phyloP scores from a whole-genome alignment of 2,113 vertebrate species.

The Emydocephalus ijimae region DNA sequence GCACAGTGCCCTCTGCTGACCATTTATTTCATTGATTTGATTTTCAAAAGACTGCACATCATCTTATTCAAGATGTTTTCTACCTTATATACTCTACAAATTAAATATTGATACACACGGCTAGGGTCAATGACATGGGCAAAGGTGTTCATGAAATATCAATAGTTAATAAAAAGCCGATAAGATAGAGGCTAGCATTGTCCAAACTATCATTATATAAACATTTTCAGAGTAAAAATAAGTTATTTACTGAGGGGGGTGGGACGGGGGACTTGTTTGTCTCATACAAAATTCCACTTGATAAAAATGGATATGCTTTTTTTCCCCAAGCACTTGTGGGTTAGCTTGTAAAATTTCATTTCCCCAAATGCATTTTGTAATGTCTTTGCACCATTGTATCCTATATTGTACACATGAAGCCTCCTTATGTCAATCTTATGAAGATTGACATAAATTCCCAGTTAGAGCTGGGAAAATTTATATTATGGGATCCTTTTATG shows the following conservation, averaged over 20 bases:
- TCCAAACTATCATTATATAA: not conserved
- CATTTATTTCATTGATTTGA: not conserved
- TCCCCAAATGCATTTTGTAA: not conserved
- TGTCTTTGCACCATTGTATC: not conserved
- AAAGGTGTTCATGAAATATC: not conserved
- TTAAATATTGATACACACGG: not conserved
- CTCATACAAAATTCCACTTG: not conserved
- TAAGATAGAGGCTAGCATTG: not conserved
- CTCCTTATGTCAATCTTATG: not conserved
- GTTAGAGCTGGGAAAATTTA: not conserved
- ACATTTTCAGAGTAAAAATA: not conserved
- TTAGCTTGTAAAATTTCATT: not conserved
- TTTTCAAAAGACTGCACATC: not conserved
- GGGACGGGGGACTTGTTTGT: not conserved
- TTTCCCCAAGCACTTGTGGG: not conserved
- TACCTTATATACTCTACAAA: not conserved
- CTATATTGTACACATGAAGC: not conserved
- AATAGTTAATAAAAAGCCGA: not conserved
- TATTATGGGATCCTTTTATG: not conserved
- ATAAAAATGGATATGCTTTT: not conserved
- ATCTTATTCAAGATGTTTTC: not conserved
- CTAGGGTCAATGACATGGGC: not conserved
- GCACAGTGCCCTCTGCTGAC: slow-evolving; percentile 57
- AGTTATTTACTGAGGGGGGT: not conserved
- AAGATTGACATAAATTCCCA: too few relatives aligned